Percentiles rank a stretch among this genome's conserved stretches.
Evolutionary conservation across 2,113 vertebrate species (phyloP).

Genomic region (Gymnogyps californianus): DNA sequence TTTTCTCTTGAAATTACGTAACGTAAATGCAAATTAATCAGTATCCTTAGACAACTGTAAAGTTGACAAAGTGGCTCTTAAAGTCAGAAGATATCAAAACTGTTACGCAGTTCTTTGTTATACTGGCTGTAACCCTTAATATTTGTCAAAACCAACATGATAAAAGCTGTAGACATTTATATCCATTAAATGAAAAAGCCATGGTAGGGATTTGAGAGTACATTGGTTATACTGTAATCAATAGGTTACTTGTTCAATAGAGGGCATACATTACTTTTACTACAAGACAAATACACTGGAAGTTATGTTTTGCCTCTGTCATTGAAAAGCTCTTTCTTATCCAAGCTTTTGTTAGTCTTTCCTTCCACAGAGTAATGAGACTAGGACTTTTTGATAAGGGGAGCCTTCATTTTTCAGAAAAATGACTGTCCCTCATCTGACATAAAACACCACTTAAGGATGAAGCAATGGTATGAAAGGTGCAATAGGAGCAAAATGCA

Average conservation of each 20-base stretch:
- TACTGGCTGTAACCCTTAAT: not conserved
- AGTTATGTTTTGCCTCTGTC: not conserved
- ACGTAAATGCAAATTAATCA: not conserved
- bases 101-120: not conserved
- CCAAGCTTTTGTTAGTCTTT: not conserved
- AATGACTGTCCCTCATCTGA: not conserved
- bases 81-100: not conserved
- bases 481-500: not conserved
- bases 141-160: not conserved
- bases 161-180: not conserved
- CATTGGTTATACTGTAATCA: not conserved
- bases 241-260: constrained; percentile 15
- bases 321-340: not conserved
- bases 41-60: not conserved
- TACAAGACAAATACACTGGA: not conserved
- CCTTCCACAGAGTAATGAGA: not conserved
- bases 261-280: not conserved
- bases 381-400: not conserved
- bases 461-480: not conserved
- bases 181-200: not conserved
- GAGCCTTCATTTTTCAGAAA: not conserved
- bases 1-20: constrained; percentile 10
- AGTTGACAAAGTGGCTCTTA: not conserved
- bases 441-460: not conserved
- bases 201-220: not conserved